Conservation (phyloP, 2,888 invertebrate genomes). For the Scaptomyza flava region DNA sequence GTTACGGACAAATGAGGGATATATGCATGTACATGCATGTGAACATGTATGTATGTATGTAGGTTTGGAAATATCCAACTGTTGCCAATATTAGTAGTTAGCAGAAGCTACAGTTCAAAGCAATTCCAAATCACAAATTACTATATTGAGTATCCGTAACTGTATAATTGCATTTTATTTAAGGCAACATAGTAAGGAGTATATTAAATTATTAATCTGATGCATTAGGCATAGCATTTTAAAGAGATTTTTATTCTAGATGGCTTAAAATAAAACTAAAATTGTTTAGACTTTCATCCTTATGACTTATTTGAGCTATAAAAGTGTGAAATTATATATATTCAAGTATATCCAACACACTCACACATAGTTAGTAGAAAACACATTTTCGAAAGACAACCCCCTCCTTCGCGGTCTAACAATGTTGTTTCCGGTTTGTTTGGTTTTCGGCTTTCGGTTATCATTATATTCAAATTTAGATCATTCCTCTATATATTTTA, state of each 20-base stretch:
- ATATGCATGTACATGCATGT: neutral
- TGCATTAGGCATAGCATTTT: neutral
- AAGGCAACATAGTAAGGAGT: neutral
- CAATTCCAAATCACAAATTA: neutral
- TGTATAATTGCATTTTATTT: neutral
- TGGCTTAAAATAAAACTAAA: too few species aligned
- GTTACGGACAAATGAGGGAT: neutral
- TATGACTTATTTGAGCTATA: too few species aligned
- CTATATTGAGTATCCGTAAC: neutral
- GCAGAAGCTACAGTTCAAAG: neutral
- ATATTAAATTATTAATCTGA: too few species aligned
- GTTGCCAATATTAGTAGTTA: conserved; percentile 23
- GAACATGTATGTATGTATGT: neutral
- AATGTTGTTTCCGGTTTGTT: conserved; percentile 5
- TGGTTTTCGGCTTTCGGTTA: conserved; percentile 51
- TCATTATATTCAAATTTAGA: conserved; percentile 76
- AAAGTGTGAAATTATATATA: too few species aligned
- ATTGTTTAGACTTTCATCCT: too few species aligned
- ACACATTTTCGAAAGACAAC: too few species aligned
- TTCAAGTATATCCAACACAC: too few species aligned
- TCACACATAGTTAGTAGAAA: too few species aligned
- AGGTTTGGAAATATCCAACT: conserved; percentile 29
- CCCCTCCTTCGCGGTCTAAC: neutral
- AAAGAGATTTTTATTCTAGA: too few species aligned
- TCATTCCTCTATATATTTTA: conserved; percentile 61